phyloP scores from a whole-genome alignment of 2,797 vertebrate species.

The Saxicola maurus region DNA sequence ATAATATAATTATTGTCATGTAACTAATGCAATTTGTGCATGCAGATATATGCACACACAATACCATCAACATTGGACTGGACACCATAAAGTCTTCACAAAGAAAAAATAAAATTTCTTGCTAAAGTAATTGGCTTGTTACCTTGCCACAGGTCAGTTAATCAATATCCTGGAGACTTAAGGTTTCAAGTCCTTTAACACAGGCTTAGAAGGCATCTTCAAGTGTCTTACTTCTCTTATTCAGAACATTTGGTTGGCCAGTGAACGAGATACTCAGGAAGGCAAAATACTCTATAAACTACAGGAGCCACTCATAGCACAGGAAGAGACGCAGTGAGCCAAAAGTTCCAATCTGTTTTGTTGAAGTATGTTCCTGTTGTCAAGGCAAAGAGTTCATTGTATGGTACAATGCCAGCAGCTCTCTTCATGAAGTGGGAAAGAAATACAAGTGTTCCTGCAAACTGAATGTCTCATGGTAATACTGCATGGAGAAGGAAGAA shows the following conservation, averaged over 20 bases:
- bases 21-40: neutral
- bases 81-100: neutral
- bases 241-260: rapidly evolving
- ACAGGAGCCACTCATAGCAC: neutral
- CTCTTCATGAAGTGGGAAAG: neutral
- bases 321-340: neutral
- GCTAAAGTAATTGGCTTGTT: neutral
- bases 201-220: neutral
- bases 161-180: neutral
- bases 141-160: neutral
- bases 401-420: neutral
- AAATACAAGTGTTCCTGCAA: neutral
- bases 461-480: neutral
- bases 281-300: neutral
- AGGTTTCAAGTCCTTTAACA: neutral
- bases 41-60: rapidly evolving
- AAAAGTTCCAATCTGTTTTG: neutral
- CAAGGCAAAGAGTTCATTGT: neutral
- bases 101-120: neutral
- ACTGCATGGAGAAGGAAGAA: neutral
- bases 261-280: neutral
- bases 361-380: neutral
- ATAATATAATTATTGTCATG: neutral
- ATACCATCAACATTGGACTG: rapidly evolving
- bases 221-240: neutral